These are phyloP conservation scores for Eupithecia insigniata DNA, from an alignment of 2,888 invertebrate species.

Conservation along the genomic window DNA sequence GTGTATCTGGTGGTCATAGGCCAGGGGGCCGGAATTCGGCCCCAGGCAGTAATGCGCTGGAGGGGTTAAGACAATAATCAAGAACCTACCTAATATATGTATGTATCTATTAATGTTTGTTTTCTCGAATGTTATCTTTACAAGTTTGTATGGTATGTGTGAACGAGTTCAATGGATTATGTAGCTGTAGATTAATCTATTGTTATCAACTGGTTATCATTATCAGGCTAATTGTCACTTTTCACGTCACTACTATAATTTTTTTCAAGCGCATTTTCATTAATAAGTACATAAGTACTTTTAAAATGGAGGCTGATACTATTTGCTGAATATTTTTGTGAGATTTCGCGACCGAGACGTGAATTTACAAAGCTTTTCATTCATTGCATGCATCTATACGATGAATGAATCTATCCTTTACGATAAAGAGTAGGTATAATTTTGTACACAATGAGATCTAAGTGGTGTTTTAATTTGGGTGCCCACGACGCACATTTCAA, in stretches of 20 bases:
- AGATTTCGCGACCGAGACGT: background rate
- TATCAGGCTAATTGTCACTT: background rate
- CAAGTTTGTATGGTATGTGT: background rate
- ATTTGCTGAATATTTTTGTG: background rate
- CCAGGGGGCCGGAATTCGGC: too few species aligned
- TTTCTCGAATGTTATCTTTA: background rate
- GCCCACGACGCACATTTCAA: too few species aligned
- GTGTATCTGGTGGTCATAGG: too few species aligned
- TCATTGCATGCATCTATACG: background rate
- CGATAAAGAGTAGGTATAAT: slow-evolving; percentile 1
- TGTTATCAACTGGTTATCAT: slow-evolving; percentile 4
- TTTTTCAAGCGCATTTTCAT: background rate
- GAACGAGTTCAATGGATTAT: background rate
- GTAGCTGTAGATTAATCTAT: background rate
- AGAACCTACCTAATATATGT: background rate
- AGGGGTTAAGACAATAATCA: background rate
- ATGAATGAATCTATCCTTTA: background rate
- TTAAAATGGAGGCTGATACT: background rate
- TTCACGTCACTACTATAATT: background rate
- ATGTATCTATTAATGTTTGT: background rate
- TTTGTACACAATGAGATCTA: background rate
- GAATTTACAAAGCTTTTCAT: background rate
- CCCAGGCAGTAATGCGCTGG: too few species aligned
- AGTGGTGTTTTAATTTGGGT: too few species aligned
- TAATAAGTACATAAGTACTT: too few species aligned